Evolutionary conservation across 2,113 vertebrate species (phyloP).

Genomic region (Scomber scombrus): DNA sequence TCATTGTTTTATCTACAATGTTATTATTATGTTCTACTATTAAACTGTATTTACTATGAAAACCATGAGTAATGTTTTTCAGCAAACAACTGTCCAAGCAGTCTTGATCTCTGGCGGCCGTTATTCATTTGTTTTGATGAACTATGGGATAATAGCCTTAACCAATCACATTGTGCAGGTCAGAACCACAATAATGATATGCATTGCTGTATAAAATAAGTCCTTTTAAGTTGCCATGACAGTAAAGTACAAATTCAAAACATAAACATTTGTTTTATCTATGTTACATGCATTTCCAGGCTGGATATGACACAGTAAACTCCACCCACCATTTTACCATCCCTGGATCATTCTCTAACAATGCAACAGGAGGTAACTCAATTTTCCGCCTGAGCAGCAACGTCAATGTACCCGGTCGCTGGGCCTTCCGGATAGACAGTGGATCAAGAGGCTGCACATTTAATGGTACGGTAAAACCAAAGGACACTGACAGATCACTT

Average conservation of each 20-base stretch:
- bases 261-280: background rate
- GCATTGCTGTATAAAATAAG: no score
- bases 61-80: background rate
- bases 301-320: conserved; percentile 69
- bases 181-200: background rate
- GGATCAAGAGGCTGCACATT: conserved; percentile 52
- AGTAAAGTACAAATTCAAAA: background rate
- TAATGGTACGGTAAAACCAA: conserved; percentile 19
- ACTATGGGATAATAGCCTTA: conserved; percentile 70
- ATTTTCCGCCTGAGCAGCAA: conserved; percentile 39
- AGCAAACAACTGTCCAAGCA: conserved; percentile 74
- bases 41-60: background rate
- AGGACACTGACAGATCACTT: no score
- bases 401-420: conserved; percentile 59
- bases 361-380: background rate
- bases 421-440: conserved; percentile 62
- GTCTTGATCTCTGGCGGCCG: conserved; percentile 68
- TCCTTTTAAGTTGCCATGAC: no score
- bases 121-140: conserved; percentile 76
- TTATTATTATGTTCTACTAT: no score
- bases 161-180: conserved; percentile 5
- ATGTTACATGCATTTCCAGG: conserved; percentile 50
- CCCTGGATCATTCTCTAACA: conserved; percentile 46
- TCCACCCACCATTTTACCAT: conserved; percentile 56
- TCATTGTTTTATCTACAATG: no score